Evolutionary conservation across 2,888 invertebrate species (phyloP), one percentile per base, ranked within the genome.

Genomic region (Phortica magna): DNA sequence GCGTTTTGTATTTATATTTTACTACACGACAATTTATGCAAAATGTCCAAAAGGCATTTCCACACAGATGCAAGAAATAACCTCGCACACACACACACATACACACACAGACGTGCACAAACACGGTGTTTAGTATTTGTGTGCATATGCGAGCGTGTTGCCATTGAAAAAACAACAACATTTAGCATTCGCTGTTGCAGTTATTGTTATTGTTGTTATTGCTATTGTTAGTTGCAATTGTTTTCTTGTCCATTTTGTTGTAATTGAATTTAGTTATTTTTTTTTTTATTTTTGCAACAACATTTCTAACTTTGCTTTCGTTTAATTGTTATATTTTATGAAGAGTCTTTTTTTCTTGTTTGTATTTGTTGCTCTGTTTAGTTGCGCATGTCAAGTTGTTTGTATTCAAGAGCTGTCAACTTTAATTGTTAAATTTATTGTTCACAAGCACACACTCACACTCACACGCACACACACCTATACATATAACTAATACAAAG

Each of bases 11-110:
- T 42, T 61, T 55, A 55, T 39, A 64, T 67, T 71, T 67, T 73
- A 68, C 71, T 77, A 19, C 67, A 7, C 14, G 75, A 72, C 48
- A 73, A 76, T 55, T 42, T 73, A 75, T 85, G 78, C 78, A 76
- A 78, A 75, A 77, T 80, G 79, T 73, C 76, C 75, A 72, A 78
- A 79, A 77, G 79, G 76, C 19, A 57, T n/a, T 68, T 10, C 61
- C 39, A 68, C 10, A 61, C 19, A 64, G 22, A 59, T 14, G 17
- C 12, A 17, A 70, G 0, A 74, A 64, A 77, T 42, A 73, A 48
- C 55, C 73, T 65, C 65, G n/a, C 42, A 76, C 75, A 78, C 12
- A 59, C 7, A 59, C 76, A 68, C 67, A 68, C 12, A 43, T 0
- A 7, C 19, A 57, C 53, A 17, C 57, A 57, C 61, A 14, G 22